phyloP scores from a whole-genome alignment of 2,888 invertebrate species.

The Andrena haemorrhoa region DNA sequence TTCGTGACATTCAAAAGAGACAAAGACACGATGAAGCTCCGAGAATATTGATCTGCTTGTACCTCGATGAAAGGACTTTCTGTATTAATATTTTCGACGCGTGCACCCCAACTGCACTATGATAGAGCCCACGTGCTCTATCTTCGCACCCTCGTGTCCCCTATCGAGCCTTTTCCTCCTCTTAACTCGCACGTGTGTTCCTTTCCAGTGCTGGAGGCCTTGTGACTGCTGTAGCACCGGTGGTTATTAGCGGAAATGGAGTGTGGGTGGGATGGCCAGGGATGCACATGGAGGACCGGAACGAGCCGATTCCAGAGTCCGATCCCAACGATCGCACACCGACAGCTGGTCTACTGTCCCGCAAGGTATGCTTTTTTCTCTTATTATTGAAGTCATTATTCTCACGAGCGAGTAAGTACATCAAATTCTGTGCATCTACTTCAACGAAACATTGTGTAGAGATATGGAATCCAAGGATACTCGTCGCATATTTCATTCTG shows the following conservation, averaged over 20 bases:
- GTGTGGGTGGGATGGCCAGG: slow-evolving; percentile 98
- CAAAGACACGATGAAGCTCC: no score
- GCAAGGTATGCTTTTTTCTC: slow-evolving; percentile 88
- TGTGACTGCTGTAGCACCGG: slow-evolving; percentile 96
- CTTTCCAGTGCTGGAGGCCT: slow-evolving; percentile 92
- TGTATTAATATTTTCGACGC: not conserved
- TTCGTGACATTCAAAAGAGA: not conserved
- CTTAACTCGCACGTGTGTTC: slow-evolving; percentile 10
- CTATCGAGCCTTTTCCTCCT: not conserved
- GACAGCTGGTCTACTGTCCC: slow-evolving; percentile 93
- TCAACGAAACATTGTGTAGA: no score
- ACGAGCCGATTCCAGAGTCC: slow-evolving; percentile 94
- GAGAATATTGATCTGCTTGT: no score
- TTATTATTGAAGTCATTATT: not conserved
- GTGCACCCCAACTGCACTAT: not conserved
- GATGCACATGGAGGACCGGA: slow-evolving; percentile 91
- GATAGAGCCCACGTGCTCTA: not conserved
- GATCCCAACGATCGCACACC: slow-evolving; percentile 94
- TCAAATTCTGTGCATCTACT: not conserved
- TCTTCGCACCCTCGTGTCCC: not conserved
- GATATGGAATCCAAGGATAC: no score
- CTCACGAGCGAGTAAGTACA: not conserved
- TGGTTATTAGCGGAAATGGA: slow-evolving; percentile 93
- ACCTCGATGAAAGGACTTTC: not conserved
- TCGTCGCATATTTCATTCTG: no score